Base-by-base conservation (phyloP, 1,140 invertebrate genomes). In the Andricus grossulariae region DNA sequence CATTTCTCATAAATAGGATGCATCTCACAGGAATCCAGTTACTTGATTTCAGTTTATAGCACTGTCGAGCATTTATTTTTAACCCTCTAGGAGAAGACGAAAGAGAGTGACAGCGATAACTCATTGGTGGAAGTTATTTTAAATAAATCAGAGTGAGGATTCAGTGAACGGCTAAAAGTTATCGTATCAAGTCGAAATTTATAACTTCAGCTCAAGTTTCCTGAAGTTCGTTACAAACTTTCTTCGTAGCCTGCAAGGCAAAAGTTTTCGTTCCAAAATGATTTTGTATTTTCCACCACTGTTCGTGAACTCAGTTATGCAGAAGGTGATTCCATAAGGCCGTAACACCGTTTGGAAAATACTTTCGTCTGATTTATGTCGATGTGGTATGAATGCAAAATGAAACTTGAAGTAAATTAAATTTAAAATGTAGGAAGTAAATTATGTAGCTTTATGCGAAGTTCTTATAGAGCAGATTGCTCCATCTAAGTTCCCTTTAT, bases 111-210 rank as follows among this genome's bases (percentile, higher is more conserved):
- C 60, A 66, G 60, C 60, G 25, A 66, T 66, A 66, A 66, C 25
- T 66, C 60, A 66, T 66, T 39, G 25, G 60, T 16, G 32, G 60
- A 66, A 66, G 60, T 66, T 66, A 66, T 66, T 66, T 66, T 66
- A 66, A 66, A 66, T 66, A 66, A 66, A 66, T 66, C 60, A 66
- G 25, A 25, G 21, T 32, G 25, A 66, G 60, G 25, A 66, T 66
- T 66, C 60, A 66, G 60, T 66, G 60, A 66, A 66, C 60, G 32
- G 60, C 60, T 66, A 45, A 66, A 66, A 66, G 60, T 66, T 66
- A 66, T 66, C 60, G 60, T 66, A 66, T 66, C 60, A 66, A 66
- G 60, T 66, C 60, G 60, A 66, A 66, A 66, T 66, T 66, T 66
- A 66, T 66, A 66, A 66, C 60, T 66, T 66, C 15, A 66, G 60